Evolutionary conservation across 2,113 vertebrate species (phyloP).

Genomic region (Festucalex cinctus): DNA sequence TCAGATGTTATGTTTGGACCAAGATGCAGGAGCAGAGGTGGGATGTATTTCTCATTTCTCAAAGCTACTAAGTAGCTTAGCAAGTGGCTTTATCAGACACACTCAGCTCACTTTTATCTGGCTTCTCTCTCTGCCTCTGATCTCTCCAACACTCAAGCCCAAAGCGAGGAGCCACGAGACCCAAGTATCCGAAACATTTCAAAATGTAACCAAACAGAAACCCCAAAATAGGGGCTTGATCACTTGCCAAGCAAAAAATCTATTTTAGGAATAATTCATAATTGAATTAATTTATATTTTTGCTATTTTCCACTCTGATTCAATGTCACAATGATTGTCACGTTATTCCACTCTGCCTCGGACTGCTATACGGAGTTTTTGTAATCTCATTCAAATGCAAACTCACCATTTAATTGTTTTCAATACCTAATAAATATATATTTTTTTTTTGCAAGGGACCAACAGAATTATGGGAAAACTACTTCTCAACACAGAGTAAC

Average conservation of each 20-base stretch:
- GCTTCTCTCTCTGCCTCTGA: constrained; percentile 43
- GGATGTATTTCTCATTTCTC: constrained; percentile 34
- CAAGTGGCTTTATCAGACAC: constrained; percentile 48
- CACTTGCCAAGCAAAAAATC: background rate
- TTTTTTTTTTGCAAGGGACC: too few relatives aligned
- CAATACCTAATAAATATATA: too few relatives aligned
- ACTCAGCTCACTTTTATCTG: constrained; percentile 41
- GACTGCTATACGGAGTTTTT: too few relatives aligned
- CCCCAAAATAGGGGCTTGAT: too few relatives aligned
- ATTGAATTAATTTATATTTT: too few relatives aligned
- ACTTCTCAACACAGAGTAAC: too few relatives aligned
- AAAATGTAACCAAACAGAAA: constrained; percentile 9
- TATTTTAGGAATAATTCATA: background rate
- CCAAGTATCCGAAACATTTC: constrained; percentile 29
- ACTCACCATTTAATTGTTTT: too few relatives aligned
- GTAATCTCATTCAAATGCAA: too few relatives aligned
- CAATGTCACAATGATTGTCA: too few relatives aligned
- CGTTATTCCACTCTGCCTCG: too few relatives aligned
- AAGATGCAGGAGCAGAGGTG: constrained; percentile 22
- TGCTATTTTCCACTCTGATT: too few relatives aligned
- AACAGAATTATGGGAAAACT: too few relatives aligned
- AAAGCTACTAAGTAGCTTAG: constrained; percentile 39
- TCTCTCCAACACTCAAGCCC: constrained; percentile 39
- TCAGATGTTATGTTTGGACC: constrained; percentile 38
- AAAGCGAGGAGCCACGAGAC: constrained; percentile 30